A percentile compares a stretch with the other conserved stretches of the same genome.
Conservation (phyloP, 2,113 vertebrate species). For the Piaya cayana region DNA sequence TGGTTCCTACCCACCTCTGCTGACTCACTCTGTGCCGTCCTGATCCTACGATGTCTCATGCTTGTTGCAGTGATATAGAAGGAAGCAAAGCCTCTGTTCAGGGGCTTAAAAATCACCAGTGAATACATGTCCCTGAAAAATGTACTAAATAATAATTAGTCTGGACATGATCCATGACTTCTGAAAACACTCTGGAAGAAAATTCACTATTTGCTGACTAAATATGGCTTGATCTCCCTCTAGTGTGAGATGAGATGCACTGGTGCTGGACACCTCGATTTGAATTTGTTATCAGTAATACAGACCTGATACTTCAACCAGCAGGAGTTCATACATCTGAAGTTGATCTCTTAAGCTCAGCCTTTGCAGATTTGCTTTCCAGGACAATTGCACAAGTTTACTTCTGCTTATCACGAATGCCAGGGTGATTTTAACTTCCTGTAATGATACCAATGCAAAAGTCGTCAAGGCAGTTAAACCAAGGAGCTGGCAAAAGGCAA, state of each 20-base stretch:
- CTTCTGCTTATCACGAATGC: background rate
- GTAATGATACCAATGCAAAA: rapidly evolving
- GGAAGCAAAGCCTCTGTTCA: background rate
- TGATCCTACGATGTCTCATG: background rate
- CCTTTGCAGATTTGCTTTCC: background rate
- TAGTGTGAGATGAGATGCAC: background rate
- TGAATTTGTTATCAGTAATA: background rate
- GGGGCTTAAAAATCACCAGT: background rate
- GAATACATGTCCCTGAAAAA: background rate
- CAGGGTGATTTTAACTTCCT: background rate
- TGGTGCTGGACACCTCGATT: background rate
- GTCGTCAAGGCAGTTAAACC: background rate
- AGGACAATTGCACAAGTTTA: background rate
- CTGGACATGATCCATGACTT: background rate
- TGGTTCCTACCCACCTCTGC: background rate
- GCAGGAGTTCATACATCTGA: background rate
- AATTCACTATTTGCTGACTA: background rate
- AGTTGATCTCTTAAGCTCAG: background rate
- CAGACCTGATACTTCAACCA: too few relatives aligned
- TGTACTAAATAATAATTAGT: background rate
- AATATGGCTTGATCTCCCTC: background rate
- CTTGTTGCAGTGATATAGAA: background rate
- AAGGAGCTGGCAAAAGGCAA: background rate
- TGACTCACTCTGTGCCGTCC: background rate
- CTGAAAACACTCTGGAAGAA: background rate